Conservation (phyloP, 2,797 vertebrate genomes). For the Poliocrania exsul region DNA sequence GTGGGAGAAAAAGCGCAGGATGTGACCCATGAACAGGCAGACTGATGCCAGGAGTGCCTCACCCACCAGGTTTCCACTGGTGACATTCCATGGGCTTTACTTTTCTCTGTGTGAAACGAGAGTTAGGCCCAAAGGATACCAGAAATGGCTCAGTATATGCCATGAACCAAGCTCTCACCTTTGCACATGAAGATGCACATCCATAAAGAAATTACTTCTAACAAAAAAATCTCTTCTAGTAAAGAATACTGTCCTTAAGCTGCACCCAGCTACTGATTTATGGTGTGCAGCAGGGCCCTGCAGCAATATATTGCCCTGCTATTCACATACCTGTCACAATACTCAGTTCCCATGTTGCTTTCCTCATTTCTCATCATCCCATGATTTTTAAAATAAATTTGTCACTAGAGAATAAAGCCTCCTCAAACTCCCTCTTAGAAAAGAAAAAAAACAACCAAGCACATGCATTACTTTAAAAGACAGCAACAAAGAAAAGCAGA, state of each 20-base stretch:
- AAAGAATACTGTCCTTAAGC: background rate
- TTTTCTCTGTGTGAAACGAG: background rate
- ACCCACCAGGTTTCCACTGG: background rate
- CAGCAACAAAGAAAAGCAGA: background rate
- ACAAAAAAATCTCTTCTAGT: background rate
- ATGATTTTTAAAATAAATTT: background rate
- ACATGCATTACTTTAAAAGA: background rate
- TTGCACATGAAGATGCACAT: background rate
- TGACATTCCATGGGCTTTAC: background rate
- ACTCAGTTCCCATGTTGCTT: background rate
- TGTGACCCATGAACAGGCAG: background rate
- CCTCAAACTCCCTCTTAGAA: background rate
- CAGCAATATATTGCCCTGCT: background rate
- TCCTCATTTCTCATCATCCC: background rate
- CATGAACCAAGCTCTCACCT: background rate
- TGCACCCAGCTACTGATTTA: background rate
- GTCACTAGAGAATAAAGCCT: background rate
- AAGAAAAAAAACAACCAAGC: background rate
- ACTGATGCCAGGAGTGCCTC: rapidly evolving
- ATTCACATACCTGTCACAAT: background rate
- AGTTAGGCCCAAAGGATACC: background rate
- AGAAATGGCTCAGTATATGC: background rate
- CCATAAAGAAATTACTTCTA: background rate
- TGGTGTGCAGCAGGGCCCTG: background rate
- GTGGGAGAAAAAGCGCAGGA: background rate